Percentiles rank a stretch among this genome's conserved stretches.
Evolutionary conservation across 2,797 vertebrate genomes (phyloP).

Genomic region (Coregonus sp.): DNA sequence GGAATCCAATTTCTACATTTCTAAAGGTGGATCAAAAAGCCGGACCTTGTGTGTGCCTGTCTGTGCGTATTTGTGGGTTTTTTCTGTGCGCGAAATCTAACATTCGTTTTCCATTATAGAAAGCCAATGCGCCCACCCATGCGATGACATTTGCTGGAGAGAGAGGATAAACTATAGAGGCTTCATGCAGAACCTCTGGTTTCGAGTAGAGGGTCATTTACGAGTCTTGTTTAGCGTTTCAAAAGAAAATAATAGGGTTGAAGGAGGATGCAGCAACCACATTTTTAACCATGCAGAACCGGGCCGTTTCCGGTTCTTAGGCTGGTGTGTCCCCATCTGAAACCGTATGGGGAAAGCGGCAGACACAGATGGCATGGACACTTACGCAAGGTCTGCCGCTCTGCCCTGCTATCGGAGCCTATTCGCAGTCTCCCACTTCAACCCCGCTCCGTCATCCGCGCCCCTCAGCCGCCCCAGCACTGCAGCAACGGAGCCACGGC

Average conservation of each 20-base stretch:
- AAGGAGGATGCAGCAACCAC: conserved; percentile 82
- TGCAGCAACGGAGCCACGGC: conserved; percentile 81
- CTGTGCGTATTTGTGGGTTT: conserved; percentile 55
- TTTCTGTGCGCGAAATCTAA: conserved; percentile 53
- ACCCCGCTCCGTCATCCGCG: conserved; percentile 75
- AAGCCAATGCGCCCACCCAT: conserved; percentile 75
- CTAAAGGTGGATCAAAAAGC: conserved; percentile 52
- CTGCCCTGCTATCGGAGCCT: conserved; percentile 83
- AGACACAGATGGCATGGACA: conserved; percentile 93
- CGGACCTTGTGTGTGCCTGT: conserved; percentile 48
- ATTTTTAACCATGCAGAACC: conserved; percentile 79
- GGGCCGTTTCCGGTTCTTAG: conserved; percentile 87
- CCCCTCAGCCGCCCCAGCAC: conserved; percentile 75
- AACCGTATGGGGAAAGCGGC: conserved; percentile 81
- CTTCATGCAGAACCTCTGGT: conserved; percentile 66
- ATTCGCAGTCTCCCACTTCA: conserved; percentile 78
- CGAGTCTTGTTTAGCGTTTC: conserved; percentile 78
- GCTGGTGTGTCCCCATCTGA: conserved; percentile 79
- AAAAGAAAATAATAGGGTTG: conserved; percentile 69
- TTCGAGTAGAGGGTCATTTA: conserved; percentile 76
- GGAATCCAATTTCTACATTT: conserved; percentile 46
- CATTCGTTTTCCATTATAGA: conserved; percentile 57
- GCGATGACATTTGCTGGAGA: conserved; percentile 74
- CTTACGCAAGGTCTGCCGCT: conserved; percentile 89
- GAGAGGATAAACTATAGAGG: conserved; percentile 48